Conservation (phyloP, 2,797 vertebrate species). For the Liasis olivaceus region DNA sequence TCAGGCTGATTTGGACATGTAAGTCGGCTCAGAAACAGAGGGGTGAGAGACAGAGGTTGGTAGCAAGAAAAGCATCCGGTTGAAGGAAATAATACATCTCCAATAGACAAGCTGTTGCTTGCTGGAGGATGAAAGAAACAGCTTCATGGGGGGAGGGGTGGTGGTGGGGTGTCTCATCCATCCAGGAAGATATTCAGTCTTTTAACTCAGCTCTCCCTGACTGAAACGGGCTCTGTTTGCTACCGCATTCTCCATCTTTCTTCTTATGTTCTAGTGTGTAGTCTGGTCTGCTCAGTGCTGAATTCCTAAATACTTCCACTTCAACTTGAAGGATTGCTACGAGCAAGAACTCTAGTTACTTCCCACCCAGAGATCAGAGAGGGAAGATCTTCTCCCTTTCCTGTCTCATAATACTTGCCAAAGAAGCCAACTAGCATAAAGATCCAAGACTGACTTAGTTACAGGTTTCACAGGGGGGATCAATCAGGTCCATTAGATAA, state of each 20-base stretch:
- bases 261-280: not conserved
- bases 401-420: not conserved
- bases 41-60: constrained; percentile 7
- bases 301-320: not conserved
- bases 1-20: not conserved
- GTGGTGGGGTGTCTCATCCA: not conserved
- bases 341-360: not conserved
- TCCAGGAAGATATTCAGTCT: not conserved
- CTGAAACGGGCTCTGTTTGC: not conserved
- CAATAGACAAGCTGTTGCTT: constrained; percentile 20
- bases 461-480: not conserved
- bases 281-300: not conserved
- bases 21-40: not conserved
- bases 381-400: not conserved
- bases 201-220: not conserved
- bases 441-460: not conserved
- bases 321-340: not conserved
- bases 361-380: not conserved
- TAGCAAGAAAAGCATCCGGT: not conserved
- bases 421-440: not conserved
- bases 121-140: not conserved
- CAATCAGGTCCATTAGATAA: not conserved
- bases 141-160: not conserved
- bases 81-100: constrained; percentile 19
- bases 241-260: not conserved